Evolutionary conservation across 1,140 invertebrate species (phyloP), one percentile per base, ranked within the genome.

Genomic region (Apocrypta bakeri): DNA sequence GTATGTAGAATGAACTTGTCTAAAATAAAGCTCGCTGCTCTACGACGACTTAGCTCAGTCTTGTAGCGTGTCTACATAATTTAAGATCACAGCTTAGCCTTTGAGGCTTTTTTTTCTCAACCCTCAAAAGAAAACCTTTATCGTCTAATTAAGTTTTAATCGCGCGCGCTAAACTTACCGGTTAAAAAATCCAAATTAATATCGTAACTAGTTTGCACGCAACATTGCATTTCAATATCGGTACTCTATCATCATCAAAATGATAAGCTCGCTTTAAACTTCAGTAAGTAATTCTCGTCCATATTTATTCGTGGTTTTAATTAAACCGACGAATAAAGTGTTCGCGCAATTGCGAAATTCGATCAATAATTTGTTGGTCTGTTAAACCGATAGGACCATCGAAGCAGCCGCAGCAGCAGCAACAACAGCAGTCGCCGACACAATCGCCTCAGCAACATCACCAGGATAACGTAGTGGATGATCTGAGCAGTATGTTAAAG

Each of bases 401-500:
- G 7, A 68, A 74, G 24, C 69, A 56, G 64, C 77, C 24, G 63
- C 48, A 56, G 17, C 48, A 56, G 17, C 77, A 33, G 63, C 48
- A 56, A 17, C 48, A 56, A 56, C 48, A 56, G 64, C 77, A 33
- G 25, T 21, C 21, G 17, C 48, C 17, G n/a, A 6, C 48, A 21
- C 4, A 17, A 56, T 21, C 48, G 7, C 48, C 21, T 17, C 48
- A 88, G 61, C 84, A 71, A 31, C 69, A 40, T 21, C 21, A 84
- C 48, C 48, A 17, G 48, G 48, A 56, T 4, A 56, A 21, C 29
- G 72, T 76, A 21, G 42, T 56, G 61, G 27, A 63, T n/a, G 87
- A 87, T 29, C 48, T 81, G 25, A 85, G 83, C 11, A 84, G 48
- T 56, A 56, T 56, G 48, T 21, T 56, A 21, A 56, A 56, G 8